Conservation (phyloP, 2,888 invertebrate species). For the Cerastoderma edule region DNA sequence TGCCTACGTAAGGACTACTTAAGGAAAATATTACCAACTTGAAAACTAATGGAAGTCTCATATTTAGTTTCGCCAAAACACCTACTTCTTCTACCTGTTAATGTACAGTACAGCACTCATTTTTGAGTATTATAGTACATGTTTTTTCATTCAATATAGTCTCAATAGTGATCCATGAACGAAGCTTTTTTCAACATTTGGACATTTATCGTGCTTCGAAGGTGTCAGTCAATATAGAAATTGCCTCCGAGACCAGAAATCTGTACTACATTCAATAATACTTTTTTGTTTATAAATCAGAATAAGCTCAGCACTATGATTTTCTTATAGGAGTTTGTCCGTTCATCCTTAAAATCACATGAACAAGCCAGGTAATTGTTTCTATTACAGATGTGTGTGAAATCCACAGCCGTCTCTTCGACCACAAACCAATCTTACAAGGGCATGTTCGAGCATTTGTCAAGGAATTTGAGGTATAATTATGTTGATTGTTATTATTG, state of each 20-base stretch:
- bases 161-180: no score
- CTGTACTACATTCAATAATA: not conserved
- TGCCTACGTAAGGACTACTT: no score
- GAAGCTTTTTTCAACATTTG: not conserved
- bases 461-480: conserved; percentile 93
- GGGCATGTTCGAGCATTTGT: conserved; percentile 93
- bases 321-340: not conserved
- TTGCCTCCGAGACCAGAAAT: no score
- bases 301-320: not conserved
- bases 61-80: no score
- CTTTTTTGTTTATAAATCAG: not conserved
- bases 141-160: no score
- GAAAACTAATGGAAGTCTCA: no score
- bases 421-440: conserved; percentile 93
- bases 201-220: not conserved
- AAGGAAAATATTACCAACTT: no score
- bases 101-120: no score
- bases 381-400: conserved; percentile 89
- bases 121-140: no score
- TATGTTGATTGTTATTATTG: no score
- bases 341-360: not conserved
- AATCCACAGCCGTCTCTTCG: conserved; percentile 93
- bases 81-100: no score
- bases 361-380: not conserved
- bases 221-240: conserved; percentile 1